Percentiles rank a stretch among this genome's conserved stretches.
Evolutionary conservation across 2,113 vertebrate genomes (phyloP).

Genomic region (Tragelaphus strepsiceros): DNA sequence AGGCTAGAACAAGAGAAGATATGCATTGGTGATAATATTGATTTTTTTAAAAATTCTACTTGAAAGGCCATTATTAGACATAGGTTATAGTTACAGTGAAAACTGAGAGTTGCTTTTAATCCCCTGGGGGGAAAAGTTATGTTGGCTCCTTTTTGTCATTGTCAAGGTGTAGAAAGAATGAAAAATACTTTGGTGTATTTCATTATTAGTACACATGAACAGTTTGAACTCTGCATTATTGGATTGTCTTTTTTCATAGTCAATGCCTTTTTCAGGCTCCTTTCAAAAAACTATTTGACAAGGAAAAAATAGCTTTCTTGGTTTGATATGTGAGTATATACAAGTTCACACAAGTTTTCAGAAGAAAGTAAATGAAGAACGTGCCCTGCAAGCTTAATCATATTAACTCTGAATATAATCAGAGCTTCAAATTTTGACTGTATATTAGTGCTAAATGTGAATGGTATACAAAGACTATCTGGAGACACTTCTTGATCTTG

Average conservation of each 20-base stretch:
- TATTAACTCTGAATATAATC: background rate
- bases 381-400: background rate
- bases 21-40: slow-evolving; percentile 58
- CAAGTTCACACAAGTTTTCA: slow-evolving; percentile 52
- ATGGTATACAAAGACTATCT: slow-evolving; percentile 12
- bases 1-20: slow-evolving; percentile 46
- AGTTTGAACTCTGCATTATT: slow-evolving; percentile 8
- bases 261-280: slow-evolving; percentile 7
- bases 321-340: slow-evolving; percentile 31
- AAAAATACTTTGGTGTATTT: slow-evolving; percentile 51
- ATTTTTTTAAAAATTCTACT: slow-evolving; percentile 50
- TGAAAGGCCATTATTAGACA: slow-evolving; percentile 46
- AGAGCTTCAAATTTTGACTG: slow-evolving; percentile 23
- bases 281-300: slow-evolving; percentile 61
- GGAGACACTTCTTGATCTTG: background rate
- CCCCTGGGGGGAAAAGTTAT: background rate
- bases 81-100: slow-evolving; percentile 46
- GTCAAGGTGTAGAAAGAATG: slow-evolving; percentile 51
- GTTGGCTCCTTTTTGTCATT: slow-evolving; percentile 54
- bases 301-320: slow-evolving; percentile 44
- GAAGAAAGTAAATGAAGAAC: slow-evolving; percentile 35
- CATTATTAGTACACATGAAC: slow-evolving; percentile 45
- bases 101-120: slow-evolving; percentile 54
- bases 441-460: background rate
- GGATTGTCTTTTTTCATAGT: slow-evolving; percentile 28